Conservation (phyloP, 1,140 invertebrate genomes). For the Microplitis mediator region DNA sequence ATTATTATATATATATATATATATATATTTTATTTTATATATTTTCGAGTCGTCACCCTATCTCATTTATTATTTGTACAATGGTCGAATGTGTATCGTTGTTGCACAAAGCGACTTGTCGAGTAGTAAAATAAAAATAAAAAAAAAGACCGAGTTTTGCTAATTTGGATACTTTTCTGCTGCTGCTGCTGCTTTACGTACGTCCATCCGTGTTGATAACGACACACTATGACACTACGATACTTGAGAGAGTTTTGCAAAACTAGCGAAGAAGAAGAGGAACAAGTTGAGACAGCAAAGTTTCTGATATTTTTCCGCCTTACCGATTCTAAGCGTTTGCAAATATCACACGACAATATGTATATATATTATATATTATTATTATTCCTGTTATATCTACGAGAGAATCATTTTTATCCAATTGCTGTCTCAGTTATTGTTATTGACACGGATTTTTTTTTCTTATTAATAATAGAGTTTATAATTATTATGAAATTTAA, state of each 20-base stretch:
- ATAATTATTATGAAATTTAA: too few species aligned
- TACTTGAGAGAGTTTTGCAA: not conserved
- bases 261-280: too few species aligned
- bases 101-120: slow-evolving; percentile 3
- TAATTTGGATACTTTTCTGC: slow-evolving; percentile 30
- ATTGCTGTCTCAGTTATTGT: too few species aligned
- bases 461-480: too few species aligned
- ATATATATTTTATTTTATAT: not conserved
- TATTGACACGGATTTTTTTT: too few species aligned
- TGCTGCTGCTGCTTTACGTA: not conserved
- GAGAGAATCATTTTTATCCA: too few species aligned
- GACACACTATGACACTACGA: not conserved
- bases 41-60: too few species aligned
- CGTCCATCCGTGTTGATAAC: slow-evolving; percentile 10
- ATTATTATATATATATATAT: too few species aligned
- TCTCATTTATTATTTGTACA: too few species aligned
- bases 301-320: slow-evolving; percentile 27
- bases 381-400: too few species aligned
- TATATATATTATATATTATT: too few species aligned
- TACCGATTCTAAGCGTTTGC: slow-evolving; percentile 13
- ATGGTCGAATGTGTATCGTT: not conserved
- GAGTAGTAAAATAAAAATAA: not conserved
- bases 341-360: not conserved
- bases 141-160: slow-evolving; percentile 22
- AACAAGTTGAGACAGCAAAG: not conserved